Percentiles rank a stretch among this genome's conserved stretches.
These are phyloP conservation scores for Anguilla pacifica DNA, from an alignment of 2,797 vertebrate genomes.

Conservation along the genomic window DNA sequence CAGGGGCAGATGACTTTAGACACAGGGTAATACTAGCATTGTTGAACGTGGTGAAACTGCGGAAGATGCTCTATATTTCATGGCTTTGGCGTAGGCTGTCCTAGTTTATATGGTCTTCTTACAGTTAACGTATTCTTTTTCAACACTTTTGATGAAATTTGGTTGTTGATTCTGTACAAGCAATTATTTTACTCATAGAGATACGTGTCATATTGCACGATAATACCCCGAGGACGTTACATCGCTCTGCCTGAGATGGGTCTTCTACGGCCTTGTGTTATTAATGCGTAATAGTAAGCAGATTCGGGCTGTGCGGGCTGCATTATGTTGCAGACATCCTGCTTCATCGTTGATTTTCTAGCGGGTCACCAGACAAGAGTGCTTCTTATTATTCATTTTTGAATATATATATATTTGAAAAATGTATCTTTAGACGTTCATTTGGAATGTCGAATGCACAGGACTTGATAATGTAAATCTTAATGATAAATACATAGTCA, in stretches of 20 bases:
- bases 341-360: not conserved
- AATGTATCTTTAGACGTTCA: not conserved
- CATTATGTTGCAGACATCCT: constrained; percentile 8
- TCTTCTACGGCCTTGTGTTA: constrained; percentile 1
- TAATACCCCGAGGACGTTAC: not conserved
- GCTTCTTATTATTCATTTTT: not conserved
- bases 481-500: constrained; percentile 29
- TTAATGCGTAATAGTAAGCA: constrained; percentile 10
- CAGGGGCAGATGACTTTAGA: not conserved
- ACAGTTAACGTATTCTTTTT: not conserved
- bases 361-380: not conserved
- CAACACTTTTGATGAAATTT: not conserved
- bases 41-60: not conserved
- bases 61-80: not conserved
- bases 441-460: not conserved
- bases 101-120: not conserved
- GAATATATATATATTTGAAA: not conserved
- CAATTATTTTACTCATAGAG: not conserved
- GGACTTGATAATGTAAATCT: not conserved
- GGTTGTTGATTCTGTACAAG: not conserved
- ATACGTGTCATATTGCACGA: not conserved
- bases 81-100: not conserved
- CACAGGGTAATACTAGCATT: not conserved
- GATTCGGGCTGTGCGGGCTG: not conserved
- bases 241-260: not conserved